These are phyloP conservation scores for Damaliscus lunatus DNA, from an alignment of 2,113 vertebrate genomes.

Conservation along the genomic window DNA sequence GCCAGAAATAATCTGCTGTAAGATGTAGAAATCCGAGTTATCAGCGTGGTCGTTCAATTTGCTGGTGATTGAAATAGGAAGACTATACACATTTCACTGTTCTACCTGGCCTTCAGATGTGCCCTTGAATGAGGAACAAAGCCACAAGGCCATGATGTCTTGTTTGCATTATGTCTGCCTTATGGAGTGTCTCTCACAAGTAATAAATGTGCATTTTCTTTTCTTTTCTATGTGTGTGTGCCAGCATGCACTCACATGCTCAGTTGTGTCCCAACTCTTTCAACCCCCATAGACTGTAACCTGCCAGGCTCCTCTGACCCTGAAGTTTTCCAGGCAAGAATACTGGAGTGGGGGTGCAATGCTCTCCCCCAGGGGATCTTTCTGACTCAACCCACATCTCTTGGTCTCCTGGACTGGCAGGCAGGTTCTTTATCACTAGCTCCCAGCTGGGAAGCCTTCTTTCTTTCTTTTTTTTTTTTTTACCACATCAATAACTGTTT, in stretches of 20 bases:
- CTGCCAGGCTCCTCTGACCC: background rate
- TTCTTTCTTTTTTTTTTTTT: background rate
- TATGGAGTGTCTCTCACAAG: background rate
- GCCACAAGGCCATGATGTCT: background rate
- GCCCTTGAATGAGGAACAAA: conserved; percentile 27
- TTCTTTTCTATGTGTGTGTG: background rate
- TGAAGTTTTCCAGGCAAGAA: background rate
- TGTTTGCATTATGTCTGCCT: background rate
- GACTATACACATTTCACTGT: background rate
- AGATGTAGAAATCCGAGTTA: background rate
- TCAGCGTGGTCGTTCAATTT: background rate
- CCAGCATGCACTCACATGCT: background rate
- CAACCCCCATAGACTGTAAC: background rate
- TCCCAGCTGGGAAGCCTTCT: background rate
- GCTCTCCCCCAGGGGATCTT: background rate
- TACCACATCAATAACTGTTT: background rate
- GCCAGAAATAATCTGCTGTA: background rate
- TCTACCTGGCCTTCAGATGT: conserved; percentile 12
- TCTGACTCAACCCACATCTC: background rate
- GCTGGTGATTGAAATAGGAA: background rate
- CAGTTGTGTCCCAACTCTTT: background rate
- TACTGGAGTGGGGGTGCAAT: background rate
- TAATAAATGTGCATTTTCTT: background rate
- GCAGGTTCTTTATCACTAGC: background rate
- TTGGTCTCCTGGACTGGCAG: background rate